Base-by-base conservation (phyloP, 2,888 invertebrate genomes). In the Pyralis farinalis region DNA sequence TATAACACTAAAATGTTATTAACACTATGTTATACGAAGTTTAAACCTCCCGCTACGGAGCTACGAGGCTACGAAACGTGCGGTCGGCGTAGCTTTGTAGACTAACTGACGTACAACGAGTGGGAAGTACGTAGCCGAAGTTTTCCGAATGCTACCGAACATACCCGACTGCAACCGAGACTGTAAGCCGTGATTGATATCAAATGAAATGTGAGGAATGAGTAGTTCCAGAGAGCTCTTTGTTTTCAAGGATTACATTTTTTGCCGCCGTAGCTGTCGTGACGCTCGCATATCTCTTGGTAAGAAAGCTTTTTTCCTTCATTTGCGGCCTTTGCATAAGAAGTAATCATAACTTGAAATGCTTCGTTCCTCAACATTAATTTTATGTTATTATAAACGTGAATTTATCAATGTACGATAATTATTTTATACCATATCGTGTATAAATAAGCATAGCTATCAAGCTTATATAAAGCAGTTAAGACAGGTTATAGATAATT, bases 171-270 rank as follows among this genome's bases (percentile, higher is more conserved):
- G 41, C 46, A 37, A 43, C 76, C 82, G 81, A 83, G 67, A 69
- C 67, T 69, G 72, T 80, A 78, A 79, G 78, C 78, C 63, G 84
- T 86, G 87, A 88, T 88, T 87, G 87, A 88, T 86, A 86, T 84
- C 76, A 86, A 87, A 88, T 86, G 85, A 85, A 85, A 87, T 86
- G 84, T 84, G 77, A 84, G 77, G 74, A 85, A 85, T 82, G 81
- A 82, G 75, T 84, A 86, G 84, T 83, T 82, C 67, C 62, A 62
- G 65, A 65, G 68, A 68, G 74, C 71, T 71, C 84, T 85, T 86
- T 86, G 85, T 88, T 84, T 83, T 68, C n/a, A 75, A 77, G 76
- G 76, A 80, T 82, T 78, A 75, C 66, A 60, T 75, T 78, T 78
- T 71, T 77, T 75, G 25, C n/a, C 65, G 55, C 55, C 53, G 46